Percentiles rank a stretch among this genome's conserved stretches.
Evolutionary conservation across 2,797 vertebrate species (phyloP).

Genomic region (Gouania willdenowi): DNA sequence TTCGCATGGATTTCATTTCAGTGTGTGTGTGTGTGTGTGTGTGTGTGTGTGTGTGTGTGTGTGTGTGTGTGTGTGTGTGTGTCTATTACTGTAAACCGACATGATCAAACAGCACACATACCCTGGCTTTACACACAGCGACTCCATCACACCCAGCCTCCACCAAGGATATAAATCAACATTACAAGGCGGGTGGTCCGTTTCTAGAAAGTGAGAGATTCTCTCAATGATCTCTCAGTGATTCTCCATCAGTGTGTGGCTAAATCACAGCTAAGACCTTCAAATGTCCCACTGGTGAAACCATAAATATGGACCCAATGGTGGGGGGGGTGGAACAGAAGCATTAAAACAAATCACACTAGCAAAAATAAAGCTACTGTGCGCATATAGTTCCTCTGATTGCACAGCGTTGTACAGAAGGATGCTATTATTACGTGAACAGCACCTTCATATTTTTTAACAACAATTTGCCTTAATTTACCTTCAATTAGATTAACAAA

Average conservation of each 20-base stretch:
- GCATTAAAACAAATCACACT: slow-evolving; percentile 16
- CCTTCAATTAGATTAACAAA: too few species aligned
- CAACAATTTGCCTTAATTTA: too few species aligned
- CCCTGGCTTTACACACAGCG: slow-evolving; percentile 1
- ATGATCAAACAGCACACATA: slow-evolving; percentile 16
- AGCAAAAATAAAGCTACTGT: slow-evolving; percentile 4
- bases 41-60: too few species aligned
- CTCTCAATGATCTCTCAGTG: slow-evolving; percentile 20
- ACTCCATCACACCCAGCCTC: neutral
- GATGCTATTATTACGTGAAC: too few species aligned
- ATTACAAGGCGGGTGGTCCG: neutral
- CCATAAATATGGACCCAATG: slow-evolving; percentile 8
- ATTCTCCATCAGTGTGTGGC: slow-evolving; percentile 28
- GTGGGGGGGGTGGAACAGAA: neutral
- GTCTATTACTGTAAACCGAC: slow-evolving; percentile 28
- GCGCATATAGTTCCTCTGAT: too few species aligned
- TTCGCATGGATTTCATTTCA: slow-evolving; percentile 8
- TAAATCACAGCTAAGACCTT: slow-evolving; percentile 16
- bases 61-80: too few species aligned
- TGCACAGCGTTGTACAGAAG: too few species aligned
- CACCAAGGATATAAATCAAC: slow-evolving; percentile 12
- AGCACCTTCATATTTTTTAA: too few species aligned
- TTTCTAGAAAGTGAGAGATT: slow-evolving; percentile 5
- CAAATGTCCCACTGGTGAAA: slow-evolving; percentile 31
- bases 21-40: too few species aligned